Evolutionary conservation across 2,888 invertebrate genomes (phyloP), one percentile per base, ranked within the genome.

Genomic region (Heliconius erato): DNA sequence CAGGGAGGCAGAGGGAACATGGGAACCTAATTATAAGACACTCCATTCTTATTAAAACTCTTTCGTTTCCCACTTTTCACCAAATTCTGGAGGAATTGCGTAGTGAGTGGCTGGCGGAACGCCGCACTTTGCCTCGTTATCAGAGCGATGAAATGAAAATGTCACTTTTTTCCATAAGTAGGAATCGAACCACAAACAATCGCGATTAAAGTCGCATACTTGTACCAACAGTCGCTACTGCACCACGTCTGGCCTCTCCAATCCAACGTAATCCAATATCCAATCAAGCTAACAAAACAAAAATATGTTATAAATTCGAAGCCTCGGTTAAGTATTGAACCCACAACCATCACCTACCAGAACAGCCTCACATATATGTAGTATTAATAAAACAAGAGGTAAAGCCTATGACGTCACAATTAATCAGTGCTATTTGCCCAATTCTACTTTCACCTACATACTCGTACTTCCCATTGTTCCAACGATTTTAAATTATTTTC

Each of bases 401-500:
- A n/a, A 63, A 4, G 63, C n/a, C 19, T 54, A 54, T 23, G 54
- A 19, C 19, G 49, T 49, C 49, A 49, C 49, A 49, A 19, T n/a
- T 63, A 63, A 63, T 63, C 63, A 63, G n/a, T n/a, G 23, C n/a
- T 63, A 9, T n/a, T 63, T 19, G 49, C 6, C 49, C 68, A 68
- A 23, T 16, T 35, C 23, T 69, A 54, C 19, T 54, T 54, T 54
- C 19, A 23, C 54, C 9, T 9, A 23, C 69, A 4, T 3, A 69
- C 35, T 32, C 69, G 1, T 3, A 69, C 35, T 32, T 23, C 19
- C 32, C 35, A 69, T 69, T 69, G 35, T 35, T 69, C 19, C 28
- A 32, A 28, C 19, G 9, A 19, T 16, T 68, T 69, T 35, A 69
- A 69, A 69, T 69, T 35, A 69, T 69, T 69, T 69, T 69, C 69